A percentile compares a stretch with the other conserved stretches of the same genome.
These are phyloP conservation scores for Luehdorfia chinensis DNA, from an alignment of 1,140 invertebrate genomes.

Conservation along the genomic window DNA sequence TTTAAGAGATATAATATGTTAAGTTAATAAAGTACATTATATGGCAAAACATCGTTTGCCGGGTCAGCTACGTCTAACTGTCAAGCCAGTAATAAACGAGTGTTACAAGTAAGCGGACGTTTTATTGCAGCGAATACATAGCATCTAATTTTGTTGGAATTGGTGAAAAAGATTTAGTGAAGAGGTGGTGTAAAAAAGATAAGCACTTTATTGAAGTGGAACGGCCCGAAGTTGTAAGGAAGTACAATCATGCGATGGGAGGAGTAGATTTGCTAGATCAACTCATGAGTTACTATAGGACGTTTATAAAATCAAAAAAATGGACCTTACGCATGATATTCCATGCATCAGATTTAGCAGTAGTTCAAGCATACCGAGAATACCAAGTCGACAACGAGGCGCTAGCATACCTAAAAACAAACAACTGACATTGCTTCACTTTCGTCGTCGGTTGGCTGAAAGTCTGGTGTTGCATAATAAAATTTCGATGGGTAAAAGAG, in stretches of 20 bases:
- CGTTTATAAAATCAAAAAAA: slow-evolving; percentile 30
- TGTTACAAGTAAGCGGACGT: too few relatives aligned
- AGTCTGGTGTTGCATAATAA: slow-evolving; percentile 28
- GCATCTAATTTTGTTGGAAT: slow-evolving; percentile 65
- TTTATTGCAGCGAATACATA: too few relatives aligned
- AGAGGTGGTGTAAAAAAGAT: slow-evolving; percentile 26
- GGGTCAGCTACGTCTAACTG: too few relatives aligned
- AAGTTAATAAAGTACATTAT: too few relatives aligned
- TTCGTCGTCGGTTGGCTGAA: slow-evolving; percentile 28
- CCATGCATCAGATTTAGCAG: slow-evolving; percentile 35
- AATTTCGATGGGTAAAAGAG: slow-evolving; percentile 23
- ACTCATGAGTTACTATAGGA: slow-evolving; percentile 35
- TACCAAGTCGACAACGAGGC: slow-evolving; percentile 31
- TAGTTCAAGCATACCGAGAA: slow-evolving; percentile 31
- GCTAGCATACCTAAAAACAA: slow-evolving; percentile 22
- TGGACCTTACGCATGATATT: slow-evolving; percentile 37
- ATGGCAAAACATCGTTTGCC: too few relatives aligned
- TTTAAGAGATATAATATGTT: too few relatives aligned
- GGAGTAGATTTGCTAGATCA: slow-evolving; percentile 47
- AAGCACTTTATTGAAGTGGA: slow-evolving; percentile 46
- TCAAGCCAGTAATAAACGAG: slow-evolving; percentile 53
- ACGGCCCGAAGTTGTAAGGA: slow-evolving; percentile 37
- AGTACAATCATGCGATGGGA: slow-evolving; percentile 56
- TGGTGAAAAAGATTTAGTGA: too few relatives aligned
- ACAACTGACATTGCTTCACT: slow-evolving; percentile 17